phyloP scores from a whole-genome alignment of 2,888 invertebrate species.

The Leptura quadrifasciata region DNA sequence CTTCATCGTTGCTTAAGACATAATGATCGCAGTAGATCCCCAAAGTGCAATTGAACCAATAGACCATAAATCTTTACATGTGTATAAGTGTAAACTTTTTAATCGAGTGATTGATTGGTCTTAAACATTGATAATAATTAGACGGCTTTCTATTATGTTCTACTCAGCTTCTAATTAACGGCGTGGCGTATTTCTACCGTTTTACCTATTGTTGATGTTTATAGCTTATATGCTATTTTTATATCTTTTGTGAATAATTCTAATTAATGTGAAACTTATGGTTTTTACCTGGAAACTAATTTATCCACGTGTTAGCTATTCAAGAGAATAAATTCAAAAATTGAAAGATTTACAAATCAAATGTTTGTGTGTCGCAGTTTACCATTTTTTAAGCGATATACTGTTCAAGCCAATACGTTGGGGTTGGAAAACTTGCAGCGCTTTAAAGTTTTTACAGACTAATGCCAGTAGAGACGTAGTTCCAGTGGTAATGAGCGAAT shows the following conservation, averaged over 20 bases:
- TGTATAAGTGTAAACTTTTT: slow-evolving; percentile 41
- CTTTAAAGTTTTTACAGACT: too few relatives aligned
- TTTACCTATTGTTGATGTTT: slow-evolving; percentile 4
- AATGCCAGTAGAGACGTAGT: too few relatives aligned
- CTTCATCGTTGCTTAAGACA: slow-evolving; percentile 24
- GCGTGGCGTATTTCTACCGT: slow-evolving; percentile 30
- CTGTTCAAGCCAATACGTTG: too few relatives aligned
- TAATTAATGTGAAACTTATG: slow-evolving; percentile 2
- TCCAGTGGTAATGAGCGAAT: too few relatives aligned
- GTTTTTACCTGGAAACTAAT: neutral
- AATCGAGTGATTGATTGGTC: slow-evolving; percentile 45
- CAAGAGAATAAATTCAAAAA: neutral
- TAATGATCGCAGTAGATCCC: slow-evolving; percentile 42
- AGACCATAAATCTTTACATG: slow-evolving; percentile 44
- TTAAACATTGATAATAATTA: slow-evolving; percentile 44
- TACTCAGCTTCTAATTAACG: slow-evolving; percentile 33
- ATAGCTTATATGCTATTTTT: neutral
- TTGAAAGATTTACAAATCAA: too few relatives aligned
- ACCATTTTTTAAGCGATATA: too few relatives aligned
- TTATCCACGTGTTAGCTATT: neutral
- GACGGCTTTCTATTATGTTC: slow-evolving; percentile 40
- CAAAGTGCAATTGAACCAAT: slow-evolving; percentile 38
- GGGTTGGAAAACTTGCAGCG: too few relatives aligned
- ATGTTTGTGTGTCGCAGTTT: too few relatives aligned
- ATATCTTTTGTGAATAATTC: neutral